Conservation (phyloP, 1,140 invertebrate species). For the Zaprionus ghesquierei region DNA sequence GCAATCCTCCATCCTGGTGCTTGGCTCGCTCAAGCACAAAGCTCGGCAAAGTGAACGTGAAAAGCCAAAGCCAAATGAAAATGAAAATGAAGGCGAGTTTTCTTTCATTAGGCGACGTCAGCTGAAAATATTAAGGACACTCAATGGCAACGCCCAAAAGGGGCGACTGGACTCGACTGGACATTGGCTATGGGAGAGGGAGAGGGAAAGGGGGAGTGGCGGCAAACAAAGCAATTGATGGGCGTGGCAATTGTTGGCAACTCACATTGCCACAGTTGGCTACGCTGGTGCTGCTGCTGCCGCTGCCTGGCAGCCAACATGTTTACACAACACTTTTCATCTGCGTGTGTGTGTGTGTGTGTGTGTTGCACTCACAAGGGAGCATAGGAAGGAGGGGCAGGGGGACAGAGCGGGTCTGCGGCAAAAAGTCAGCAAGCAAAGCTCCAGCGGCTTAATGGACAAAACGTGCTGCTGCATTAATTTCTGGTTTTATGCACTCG, state of each 20-base stretch:
- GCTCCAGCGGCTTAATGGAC: slow-evolving; percentile 75
- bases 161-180: background rate
- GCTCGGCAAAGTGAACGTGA: background rate
- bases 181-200: background rate
- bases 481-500: slow-evolving; percentile 73
- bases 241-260: slow-evolving; percentile 26
- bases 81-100: slow-evolving; percentile 12
- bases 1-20: slow-evolving; percentile 9
- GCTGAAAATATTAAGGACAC: slow-evolving; percentile 49
- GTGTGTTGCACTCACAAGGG: slow-evolving; percentile 45
- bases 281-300: background rate
- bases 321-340: slow-evolving; percentile 79
- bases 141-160: slow-evolving; percentile 20
- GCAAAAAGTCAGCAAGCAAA: slow-evolving; percentile 76
- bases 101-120: slow-evolving; percentile 44
- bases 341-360: slow-evolving; percentile 43
- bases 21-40: background rate
- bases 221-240: slow-evolving; percentile 44
- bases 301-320: slow-evolving; percentile 41
- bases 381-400: background rate
- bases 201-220: background rate
- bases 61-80: slow-evolving; percentile 11
- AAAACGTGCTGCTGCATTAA: slow-evolving; percentile 76
- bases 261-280: slow-evolving; percentile 1
- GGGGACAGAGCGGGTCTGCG: background rate